Base-by-base conservation (phyloP, 2,888 invertebrate species). In the Tetragonula carbonaria region DNA sequence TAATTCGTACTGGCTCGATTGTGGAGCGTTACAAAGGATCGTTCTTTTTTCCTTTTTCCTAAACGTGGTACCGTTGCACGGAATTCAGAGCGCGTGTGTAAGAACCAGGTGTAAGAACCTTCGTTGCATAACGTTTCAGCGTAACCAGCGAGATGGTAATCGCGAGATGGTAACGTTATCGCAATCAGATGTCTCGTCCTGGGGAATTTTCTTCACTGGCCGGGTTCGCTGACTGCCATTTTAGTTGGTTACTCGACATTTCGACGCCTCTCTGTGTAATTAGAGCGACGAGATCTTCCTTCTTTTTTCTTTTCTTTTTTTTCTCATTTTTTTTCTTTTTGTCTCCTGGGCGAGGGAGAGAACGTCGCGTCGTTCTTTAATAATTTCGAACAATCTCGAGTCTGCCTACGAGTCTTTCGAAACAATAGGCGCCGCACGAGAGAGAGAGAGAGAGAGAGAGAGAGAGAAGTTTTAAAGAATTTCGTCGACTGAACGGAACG, bases 21-120 rank as follows among this genome's bases (percentile, higher is more conserved):
- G 51, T 59, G 38, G n/a, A 53, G 38, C n/a, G 73, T 59, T 66
- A 51, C n/a, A 33, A 62, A 50, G 28, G 38, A 62, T 28, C 18
- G 18, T 23, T 62, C 14, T 5, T n/a, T 18, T 72, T 57, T 51
- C 59, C 28, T 62, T 57, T 75, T 66, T 73, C 70, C 16, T 59
- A 14, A 57, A 28, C n/a, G 55, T 68, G 72, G 73, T 78, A 81
- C 84, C 81, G 85, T 85, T 84, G 74, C 59, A 55, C 53, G 59
- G 62, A 59, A 75, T 21, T 63, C 66, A 72, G 78, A 72, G 77
- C 70, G 62, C 5, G 21, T 57, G 67, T 18, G 38, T 67, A 65
- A 23, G 53, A 45, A 33, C 21, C 74, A 78, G 74, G 62, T 80
- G 80, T 67, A 78, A 80, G 72, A 74, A 45, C 51, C 66, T 45